Base-by-base conservation (phyloP, 2,888 invertebrate species). In the Agapostemon virescens region DNA sequence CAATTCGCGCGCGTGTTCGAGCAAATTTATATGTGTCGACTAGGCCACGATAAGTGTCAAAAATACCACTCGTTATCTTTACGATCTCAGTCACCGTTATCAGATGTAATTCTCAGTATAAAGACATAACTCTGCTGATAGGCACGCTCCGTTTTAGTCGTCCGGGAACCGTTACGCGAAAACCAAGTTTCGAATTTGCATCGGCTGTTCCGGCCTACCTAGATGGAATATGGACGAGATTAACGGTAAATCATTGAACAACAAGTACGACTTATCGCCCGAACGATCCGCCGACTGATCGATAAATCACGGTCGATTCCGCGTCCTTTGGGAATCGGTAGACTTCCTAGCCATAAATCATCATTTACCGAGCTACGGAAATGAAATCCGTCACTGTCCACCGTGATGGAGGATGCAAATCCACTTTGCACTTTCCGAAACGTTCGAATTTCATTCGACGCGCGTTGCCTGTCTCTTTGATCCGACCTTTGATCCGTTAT, bases 51-150 rank as follows among this genome's bases (percentile, higher is more conserved):
- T 84, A 86, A 78, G 52, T 72, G 76, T 81, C 42, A 58, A 82
- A 85, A 85, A 86, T 85, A 86, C 40, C n/a, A 74, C 26, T 20
- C 66, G 67, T 85, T 86, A 86, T 86, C 86, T 86, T 85, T 85
- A 86, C 77, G 83, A 81, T 85, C 77, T 73, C 75, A 69, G 74
- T 42, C 68, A 13, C 61, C 64, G 64, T 74, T 73, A 77, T 84
- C 77, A 71, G 75, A 9, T 33, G 73, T 80, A 80, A 76, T 77
- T 69, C 64, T 11, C 45, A 58, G 58, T 76, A 75, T 76, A 75
- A 76, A 82, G 81, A 58, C 52, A 58, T 73, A 73, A 81, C 70
- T 52, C 79, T 63, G 74, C 55, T 20, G 38, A 68, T 68, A 64
- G 79, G 33, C 23, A 30, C 17, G 61, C 49, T 17, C n/a, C n/a